phyloP scores from a whole-genome alignment of 2,113 vertebrate genomes.

The Dicaeum eximium region DNA sequence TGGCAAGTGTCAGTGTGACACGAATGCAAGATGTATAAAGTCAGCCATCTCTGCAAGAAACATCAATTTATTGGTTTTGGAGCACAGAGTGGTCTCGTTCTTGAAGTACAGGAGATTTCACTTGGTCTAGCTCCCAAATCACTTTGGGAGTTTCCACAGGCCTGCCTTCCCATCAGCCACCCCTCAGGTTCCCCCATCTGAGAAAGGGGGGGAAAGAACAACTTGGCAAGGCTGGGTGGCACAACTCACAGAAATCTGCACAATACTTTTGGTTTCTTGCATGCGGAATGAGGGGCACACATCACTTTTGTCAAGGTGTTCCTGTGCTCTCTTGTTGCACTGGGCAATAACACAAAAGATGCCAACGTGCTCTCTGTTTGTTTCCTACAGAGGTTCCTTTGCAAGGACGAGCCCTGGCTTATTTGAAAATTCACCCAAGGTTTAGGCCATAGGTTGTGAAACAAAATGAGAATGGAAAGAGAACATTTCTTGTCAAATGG shows the following conservation, averaged over 20 bases:
- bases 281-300: background rate
- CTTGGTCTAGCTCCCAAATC: background rate
- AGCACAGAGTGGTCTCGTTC: background rate
- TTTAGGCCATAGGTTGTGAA: constrained; percentile 15
- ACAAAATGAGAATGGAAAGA: constrained; percentile 14
- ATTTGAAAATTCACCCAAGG: constrained; percentile 33
- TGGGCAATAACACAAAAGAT: background rate
- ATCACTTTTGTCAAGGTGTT: background rate
- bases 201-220: background rate
- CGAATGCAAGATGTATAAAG: background rate
- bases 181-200: background rate
- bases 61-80: background rate
- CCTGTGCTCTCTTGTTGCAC: background rate
- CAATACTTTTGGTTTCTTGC: background rate
- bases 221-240: background rate
- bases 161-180: background rate
- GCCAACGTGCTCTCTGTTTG: rapidly evolving
- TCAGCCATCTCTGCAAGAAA: background rate
- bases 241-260: background rate
- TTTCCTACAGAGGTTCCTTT: background rate
- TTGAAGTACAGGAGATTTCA: background rate
- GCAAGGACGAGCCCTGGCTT: background rate
- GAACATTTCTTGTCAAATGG: background rate
- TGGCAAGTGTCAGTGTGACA: background rate
- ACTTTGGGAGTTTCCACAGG: background rate